These are phyloP conservation scores for Acridotheres tristis DNA, from an alignment of 2,797 vertebrate species.

Conservation along the genomic window DNA sequence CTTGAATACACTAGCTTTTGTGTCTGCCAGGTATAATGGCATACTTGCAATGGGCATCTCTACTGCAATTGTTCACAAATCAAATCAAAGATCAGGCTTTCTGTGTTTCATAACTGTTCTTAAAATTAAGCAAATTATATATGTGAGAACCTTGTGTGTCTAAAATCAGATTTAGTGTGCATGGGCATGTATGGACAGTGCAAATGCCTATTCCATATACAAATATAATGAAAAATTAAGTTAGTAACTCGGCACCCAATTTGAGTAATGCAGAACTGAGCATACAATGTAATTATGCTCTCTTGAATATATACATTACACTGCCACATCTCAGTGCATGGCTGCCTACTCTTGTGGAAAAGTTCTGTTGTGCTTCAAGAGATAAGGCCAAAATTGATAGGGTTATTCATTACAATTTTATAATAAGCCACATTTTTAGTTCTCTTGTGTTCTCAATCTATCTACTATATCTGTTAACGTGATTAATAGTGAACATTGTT, in stretches of 20 bases:
- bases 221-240: conserved; percentile 24
- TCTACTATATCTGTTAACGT: neutral
- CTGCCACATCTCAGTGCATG: fast-evolving
- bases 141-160: conserved; percentile 19
- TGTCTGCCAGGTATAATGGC: neutral
- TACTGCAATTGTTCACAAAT: neutral
- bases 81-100: conserved; percentile 23
- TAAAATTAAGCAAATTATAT: neutral
- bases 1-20: neutral
- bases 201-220: conserved; percentile 22
- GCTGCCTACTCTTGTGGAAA: neutral
- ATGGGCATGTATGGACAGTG: neutral
- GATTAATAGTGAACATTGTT: neutral
- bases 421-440: neutral
- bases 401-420: neutral
- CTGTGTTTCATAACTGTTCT: conserved; percentile 16
- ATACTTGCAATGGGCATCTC: neutral
- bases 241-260: neutral
- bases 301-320: neutral
- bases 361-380: neutral
- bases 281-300: neutral
- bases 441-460: neutral
- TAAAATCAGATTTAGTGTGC: conserved; percentile 19
- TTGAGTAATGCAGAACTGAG: neutral
- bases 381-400: neutral